phyloP scores from a whole-genome alignment of 2,888 invertebrate genomes.

The Augochlorella aurata region DNA sequence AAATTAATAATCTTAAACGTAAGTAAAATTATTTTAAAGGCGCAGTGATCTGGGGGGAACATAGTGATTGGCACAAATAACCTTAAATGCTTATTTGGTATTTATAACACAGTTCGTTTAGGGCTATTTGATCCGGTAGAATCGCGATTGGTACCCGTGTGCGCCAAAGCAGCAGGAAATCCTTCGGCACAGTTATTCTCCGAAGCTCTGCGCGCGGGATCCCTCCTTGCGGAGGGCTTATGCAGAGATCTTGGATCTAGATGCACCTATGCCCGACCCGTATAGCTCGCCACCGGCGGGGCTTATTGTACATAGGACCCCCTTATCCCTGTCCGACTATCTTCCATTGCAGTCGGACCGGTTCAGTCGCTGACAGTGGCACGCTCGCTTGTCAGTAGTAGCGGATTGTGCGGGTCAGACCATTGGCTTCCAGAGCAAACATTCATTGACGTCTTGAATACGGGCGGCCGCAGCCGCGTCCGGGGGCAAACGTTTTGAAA shows the following conservation, averaged over 20 bases:
- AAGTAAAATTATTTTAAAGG: no score
- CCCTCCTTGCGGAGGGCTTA: not conserved
- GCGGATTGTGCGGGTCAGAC: slow-evolving; percentile 41
- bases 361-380: slow-evolving; percentile 27
- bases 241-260: slow-evolving; percentile 14
- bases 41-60: no score
- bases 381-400: slow-evolving; percentile 39
- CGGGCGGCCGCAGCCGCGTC: not conserved
- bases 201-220: not conserved
- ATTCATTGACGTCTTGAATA: slow-evolving; percentile 35
- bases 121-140: no score
- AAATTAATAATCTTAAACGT: no score
- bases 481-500: slow-evolving; percentile 24
- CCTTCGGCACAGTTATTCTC: slow-evolving; percentile 2
- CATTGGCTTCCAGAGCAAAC: slow-evolving; percentile 24
- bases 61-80: no score
- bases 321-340: slow-evolving; percentile 37
- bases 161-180: not conserved
- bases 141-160: no score
- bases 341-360: slow-evolving; percentile 30
- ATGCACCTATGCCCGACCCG: slow-evolving; percentile 1
- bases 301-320: slow-evolving; percentile 31
- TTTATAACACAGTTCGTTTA: no score
- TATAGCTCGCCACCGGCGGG: not conserved
- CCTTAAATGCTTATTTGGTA: no score